These are phyloP conservation scores for Hippocampus mohnikei DNA, from an alignment of 2,113 vertebrate species.

Conservation along the genomic window DNA sequence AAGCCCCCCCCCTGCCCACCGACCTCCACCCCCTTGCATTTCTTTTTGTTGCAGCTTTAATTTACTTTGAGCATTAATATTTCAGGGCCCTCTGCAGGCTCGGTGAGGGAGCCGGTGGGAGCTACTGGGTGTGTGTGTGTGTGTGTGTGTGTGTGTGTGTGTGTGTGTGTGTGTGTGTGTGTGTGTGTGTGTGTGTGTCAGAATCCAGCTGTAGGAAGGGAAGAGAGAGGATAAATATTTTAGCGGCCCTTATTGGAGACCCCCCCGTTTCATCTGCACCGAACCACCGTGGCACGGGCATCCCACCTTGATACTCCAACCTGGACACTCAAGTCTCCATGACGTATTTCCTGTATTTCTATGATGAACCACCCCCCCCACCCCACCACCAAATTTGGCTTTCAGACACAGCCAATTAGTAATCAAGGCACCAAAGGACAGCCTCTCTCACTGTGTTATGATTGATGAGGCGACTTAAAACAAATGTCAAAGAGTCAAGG, in stretches of 20 bases:
- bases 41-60: constrained; percentile 72
- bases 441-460: background rate
- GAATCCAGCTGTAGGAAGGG: constrained; percentile 58
- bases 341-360: background rate
- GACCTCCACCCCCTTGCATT: constrained; percentile 40
- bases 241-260: constrained; percentile 72
- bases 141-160: constrained; percentile 43
- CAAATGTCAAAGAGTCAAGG: constrained; percentile 9
- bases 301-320: constrained; percentile 32
- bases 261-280: constrained; percentile 57
- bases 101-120: constrained; percentile 57
- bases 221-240: constrained; percentile 75
- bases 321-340: background rate
- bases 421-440: background rate
- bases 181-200: constrained; percentile 46
- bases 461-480: background rate
- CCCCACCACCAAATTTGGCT: too few species aligned
- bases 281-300: constrained; percentile 49
- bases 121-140: constrained; percentile 34
- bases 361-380: too few species aligned
- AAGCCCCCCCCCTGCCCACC: constrained; percentile 43
- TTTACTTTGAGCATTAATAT: constrained; percentile 76
- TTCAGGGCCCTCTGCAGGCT: constrained; percentile 70
- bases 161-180: constrained; percentile 29
- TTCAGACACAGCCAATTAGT: background rate